A percentile compares a stretch with the other conserved stretches of the same genome.
Evolutionary conservation across 1,140 invertebrate species (phyloP).

Genomic region (Idris sp.): DNA sequence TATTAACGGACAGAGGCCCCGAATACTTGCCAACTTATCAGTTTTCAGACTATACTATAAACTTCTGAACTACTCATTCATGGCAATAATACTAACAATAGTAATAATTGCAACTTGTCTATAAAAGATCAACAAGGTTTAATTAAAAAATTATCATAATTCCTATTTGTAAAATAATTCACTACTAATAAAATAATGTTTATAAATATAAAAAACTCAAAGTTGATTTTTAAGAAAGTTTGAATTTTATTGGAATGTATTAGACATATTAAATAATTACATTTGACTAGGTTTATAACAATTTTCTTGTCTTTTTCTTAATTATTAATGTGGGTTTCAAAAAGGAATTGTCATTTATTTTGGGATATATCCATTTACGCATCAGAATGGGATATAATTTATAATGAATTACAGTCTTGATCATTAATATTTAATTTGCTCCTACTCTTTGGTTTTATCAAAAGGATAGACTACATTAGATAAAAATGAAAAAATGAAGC

Average conservation of each 20-base stretch:
- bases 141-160: constrained; percentile 12
- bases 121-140: constrained; percentile 32
- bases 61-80: constrained; percentile 42
- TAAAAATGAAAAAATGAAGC: constrained; percentile 31
- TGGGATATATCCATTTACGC: too few species aligned
- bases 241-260: constrained; percentile 41
- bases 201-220: constrained; percentile 12
- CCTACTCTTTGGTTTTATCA: constrained; percentile 9
- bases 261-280: constrained; percentile 42
- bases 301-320: constrained; percentile 15
- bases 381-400: too few species aligned
- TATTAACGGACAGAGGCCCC: constrained; percentile 73
- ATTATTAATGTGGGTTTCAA: constrained; percentile 13
- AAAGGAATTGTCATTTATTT: constrained; percentile 6
- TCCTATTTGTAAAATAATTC: too few species aligned
- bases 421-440: constrained; percentile 26
- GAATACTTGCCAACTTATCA: constrained; percentile 61
- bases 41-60: constrained; percentile 31
- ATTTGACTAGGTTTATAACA: constrained; percentile 38
- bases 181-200: too few species aligned
- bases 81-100: constrained; percentile 55
- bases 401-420: constrained; percentile 40
- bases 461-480: constrained; percentile 33
- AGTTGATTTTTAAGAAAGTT: constrained; percentile 31
- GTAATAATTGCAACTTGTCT: constrained; percentile 46